Base-by-base conservation (phyloP, 2,797 vertebrate genomes). In the Sebastes dallii region DNA sequence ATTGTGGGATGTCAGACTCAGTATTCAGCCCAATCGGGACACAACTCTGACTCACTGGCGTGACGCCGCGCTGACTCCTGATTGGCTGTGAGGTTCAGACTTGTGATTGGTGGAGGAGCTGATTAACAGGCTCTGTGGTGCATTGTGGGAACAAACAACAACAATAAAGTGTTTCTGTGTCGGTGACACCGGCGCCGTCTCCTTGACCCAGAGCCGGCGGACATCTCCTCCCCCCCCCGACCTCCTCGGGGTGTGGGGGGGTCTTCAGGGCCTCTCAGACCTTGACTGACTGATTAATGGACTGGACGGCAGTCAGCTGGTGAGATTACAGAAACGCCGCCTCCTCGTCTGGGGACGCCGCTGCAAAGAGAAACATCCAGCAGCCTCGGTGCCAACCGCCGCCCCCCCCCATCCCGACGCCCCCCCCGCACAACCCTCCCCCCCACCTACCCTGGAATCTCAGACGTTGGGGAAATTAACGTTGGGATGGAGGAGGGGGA, bases 381-480 rank as follows among this genome's bases (percentile, higher is more conserved):
- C 84, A 90, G 80, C 85, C 72, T 86, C 80, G 2, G 79, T 90
- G 92, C 94, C 93, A 92, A 89, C 86, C 61, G 73, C 11, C 50
- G 64, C 60, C 73, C 78, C 55, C 55, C 72, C 59, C 58, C 66
- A 30, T 22, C 73, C 39, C 52, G 5, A 24, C 18, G 8, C 67
- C 83, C 81, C 65, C 74, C 65, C 32, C 32, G 32, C 32, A 34
- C 32, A 32, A 32, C 30, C 30, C 30, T 10, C 32, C 32, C 32
- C 30, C 71, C 88, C 78, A 82, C 88, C 86, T 86, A 84, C 89
- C 81, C 89, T 91, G 94, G 92, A 95, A 95, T 92, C 91, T 91
- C 86, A 94, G 93, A 93, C 95, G 32, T 94, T 92, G 80, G 95
- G 95, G 95, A 96, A 96, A 95, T 96, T 95, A 95, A 94, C 89